These are phyloP conservation scores for Phainopepla nitens DNA, from an alignment of 2,113 vertebrate species.

Conservation along the genomic window DNA sequence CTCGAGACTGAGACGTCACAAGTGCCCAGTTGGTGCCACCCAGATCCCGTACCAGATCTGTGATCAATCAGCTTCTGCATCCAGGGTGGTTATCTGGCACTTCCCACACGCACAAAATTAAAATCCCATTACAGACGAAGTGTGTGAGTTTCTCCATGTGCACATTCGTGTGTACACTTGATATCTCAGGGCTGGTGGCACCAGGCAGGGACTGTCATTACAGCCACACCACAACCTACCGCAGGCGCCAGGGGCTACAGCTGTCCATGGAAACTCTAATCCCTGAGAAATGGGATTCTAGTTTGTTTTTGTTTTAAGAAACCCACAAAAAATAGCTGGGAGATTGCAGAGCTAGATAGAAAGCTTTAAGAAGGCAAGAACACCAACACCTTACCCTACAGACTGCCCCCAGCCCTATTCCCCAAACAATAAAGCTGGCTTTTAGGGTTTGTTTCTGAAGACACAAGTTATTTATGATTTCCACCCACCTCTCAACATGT, in stretches of 20 bases:
- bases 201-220: neutral
- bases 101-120: neutral
- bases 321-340: neutral
- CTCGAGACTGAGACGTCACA: neutral
- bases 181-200: neutral
- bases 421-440: neutral
- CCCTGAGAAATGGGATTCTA: conserved; percentile 17
- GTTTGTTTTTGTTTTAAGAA: conserved; percentile 18
- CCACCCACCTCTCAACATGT: conserved; percentile 1
- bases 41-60: neutral
- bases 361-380: neutral
- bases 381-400: neutral
- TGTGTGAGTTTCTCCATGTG: fast-evolving
- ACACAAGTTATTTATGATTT: conserved; percentile 5
- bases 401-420: neutral
- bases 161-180: fast-evolving
- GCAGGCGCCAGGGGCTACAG: conserved; percentile 32
- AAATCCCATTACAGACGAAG: neutral
- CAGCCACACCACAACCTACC: neutral
- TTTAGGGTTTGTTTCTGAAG: conserved; percentile 7
- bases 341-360: neutral
- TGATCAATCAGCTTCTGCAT: neutral
- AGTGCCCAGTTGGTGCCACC: neutral
- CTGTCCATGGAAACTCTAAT: conserved; percentile 60
- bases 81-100: neutral